Conservation (phyloP, 2,888 invertebrate genomes). For the Rhorus exstirpatorius region DNA sequence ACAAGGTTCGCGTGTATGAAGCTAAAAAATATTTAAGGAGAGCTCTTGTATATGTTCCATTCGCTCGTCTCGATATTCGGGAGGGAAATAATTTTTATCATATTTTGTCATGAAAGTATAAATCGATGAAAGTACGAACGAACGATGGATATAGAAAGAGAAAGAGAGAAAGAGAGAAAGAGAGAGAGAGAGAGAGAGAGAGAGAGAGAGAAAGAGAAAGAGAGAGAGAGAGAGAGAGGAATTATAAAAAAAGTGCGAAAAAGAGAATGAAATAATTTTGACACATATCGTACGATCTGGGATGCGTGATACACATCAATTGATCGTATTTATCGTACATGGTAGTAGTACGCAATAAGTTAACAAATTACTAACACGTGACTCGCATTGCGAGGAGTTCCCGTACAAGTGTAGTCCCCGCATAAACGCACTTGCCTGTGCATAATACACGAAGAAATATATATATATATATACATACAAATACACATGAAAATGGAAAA, state of each 20-base stretch:
- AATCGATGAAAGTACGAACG: constrained; percentile 57
- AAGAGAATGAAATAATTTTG: constrained; percentile 30
- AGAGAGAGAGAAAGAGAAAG: constrained; percentile 30
- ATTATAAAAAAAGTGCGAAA: constrained; percentile 28
- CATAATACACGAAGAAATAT: constrained; percentile 59
- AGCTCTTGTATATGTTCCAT: constrained; percentile 59
- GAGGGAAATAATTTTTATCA: constrained; percentile 55
- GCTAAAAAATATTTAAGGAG: constrained; percentile 29
- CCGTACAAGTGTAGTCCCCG: constrained; percentile 61
- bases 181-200: constrained; percentile 15
- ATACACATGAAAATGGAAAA: constrained; percentile 51
- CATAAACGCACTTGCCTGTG: constrained; percentile 64
- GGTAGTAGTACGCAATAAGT: constrained; percentile 68
- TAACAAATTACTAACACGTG: constrained; percentile 57
- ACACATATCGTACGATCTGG: constrained; percentile 62
- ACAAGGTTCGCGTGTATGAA: constrained; percentile 30
- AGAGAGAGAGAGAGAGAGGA: constrained; percentile 30
- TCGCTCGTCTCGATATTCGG: constrained; percentile 42
- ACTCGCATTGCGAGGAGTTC: constrained; percentile 57
- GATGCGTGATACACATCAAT: constrained; percentile 51
- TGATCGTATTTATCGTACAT: constrained; percentile 63
- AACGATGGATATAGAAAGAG: constrained; percentile 24
- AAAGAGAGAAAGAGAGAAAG: constrained; percentile 40
- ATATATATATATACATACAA: constrained; percentile 48
- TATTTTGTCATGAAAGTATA: constrained; percentile 65